These are phyloP conservation scores for Arizona elegans DNA, from an alignment of 2,113 vertebrate species.

Conservation along the genomic window DNA sequence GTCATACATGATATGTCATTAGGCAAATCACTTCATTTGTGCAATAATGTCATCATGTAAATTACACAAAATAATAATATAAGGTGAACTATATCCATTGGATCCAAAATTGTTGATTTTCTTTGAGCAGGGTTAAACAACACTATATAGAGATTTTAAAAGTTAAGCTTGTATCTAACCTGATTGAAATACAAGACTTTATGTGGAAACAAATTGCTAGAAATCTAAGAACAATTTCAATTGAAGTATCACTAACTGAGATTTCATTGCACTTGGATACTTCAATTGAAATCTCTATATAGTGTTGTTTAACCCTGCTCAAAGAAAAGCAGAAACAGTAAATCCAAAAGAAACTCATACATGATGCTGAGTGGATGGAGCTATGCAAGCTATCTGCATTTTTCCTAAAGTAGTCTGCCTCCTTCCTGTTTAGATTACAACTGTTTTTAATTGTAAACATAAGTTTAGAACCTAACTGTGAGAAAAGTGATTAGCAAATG, in stretches of 20 bases:
- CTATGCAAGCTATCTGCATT: not conserved
- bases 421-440: not conserved
- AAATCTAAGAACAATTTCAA: too few relatives aligned
- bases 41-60: not conserved
- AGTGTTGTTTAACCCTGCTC: conserved; percentile 2
- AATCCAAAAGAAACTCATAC: not conserved
- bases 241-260: too few relatives aligned
- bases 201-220: too few relatives aligned
- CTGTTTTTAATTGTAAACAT: not conserved
- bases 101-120: not conserved
- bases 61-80: not conserved
- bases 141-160: too few relatives aligned
- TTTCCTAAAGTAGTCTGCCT: not conserved
- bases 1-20: not conserved
- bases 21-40: not conserved
- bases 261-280: not conserved
- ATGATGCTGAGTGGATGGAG: not conserved
- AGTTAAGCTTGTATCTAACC: too few relatives aligned
- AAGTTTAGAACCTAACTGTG: not conserved
- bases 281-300: not conserved
- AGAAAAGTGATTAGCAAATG: not conserved
- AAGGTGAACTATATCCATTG: not conserved
- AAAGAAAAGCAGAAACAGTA: not conserved
- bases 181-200: too few relatives aligned
- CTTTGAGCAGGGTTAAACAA: too few relatives aligned